Percentiles rank a stretch among this genome's conserved stretches.
phyloP scores from a whole-genome alignment of 2,888 invertebrate genomes.

The Zhuqinia jingwanae region DNA sequence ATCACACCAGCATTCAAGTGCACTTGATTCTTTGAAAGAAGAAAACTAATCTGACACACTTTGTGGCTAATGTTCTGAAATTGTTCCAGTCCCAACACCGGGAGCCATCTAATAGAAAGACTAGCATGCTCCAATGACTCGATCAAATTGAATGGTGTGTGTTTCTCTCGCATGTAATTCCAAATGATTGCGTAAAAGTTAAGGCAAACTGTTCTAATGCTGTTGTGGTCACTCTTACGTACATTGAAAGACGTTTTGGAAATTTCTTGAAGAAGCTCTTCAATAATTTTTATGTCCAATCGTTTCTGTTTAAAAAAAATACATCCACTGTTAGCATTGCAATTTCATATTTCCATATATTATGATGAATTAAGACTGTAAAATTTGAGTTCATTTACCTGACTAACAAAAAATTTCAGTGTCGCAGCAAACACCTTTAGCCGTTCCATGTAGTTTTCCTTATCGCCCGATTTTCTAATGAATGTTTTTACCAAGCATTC shows the following conservation, averaged over 20 bases:
- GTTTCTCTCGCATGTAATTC: conserved; percentile 63
- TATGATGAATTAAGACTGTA: neutral
- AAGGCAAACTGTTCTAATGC: conserved; percentile 45
- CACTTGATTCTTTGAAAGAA: conserved; percentile 20
- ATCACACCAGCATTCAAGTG: neutral
- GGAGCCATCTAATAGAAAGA: conserved; percentile 56
- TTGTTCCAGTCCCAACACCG: conserved; percentile 56
- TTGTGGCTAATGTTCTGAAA: conserved; percentile 62
- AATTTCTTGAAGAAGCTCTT: conserved; percentile 60
- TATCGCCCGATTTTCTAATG: conserved; percentile 31
- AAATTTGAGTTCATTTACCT: too few relatives aligned
- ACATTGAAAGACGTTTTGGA: conserved; percentile 48
- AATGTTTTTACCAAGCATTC: conserved; percentile 32
- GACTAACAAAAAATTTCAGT: conserved; percentile 44
- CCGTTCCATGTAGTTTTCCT: conserved; percentile 43
- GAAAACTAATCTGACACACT: conserved; percentile 45
- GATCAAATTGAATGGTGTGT: conserved; percentile 16
- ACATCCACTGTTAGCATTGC: neutral
- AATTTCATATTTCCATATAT: neutral
- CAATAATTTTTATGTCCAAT: conserved; percentile 42
- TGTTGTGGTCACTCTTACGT: conserved; percentile 11
- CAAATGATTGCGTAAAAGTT: conserved; percentile 63
- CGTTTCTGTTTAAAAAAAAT: conserved; percentile 36
- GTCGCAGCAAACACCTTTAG: conserved; percentile 60
- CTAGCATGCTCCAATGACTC: conserved; percentile 48